phyloP scores from a whole-genome alignment of 1,140 invertebrate species.

The Hesperophylax magnus region DNA sequence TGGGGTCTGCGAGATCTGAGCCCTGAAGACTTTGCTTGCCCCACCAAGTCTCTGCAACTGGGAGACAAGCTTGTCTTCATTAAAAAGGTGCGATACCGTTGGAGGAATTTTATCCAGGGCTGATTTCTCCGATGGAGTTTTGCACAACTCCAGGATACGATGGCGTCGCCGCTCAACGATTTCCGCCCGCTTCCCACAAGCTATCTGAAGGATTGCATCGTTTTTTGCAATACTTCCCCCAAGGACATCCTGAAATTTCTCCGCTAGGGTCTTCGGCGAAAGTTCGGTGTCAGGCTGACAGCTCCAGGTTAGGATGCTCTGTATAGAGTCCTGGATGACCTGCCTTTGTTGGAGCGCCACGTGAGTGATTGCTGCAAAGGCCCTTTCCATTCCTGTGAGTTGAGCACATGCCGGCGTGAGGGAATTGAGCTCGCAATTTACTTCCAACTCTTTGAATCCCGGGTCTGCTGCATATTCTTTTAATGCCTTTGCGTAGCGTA shows the following conservation, averaged over 20 bases:
- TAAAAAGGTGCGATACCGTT: slow-evolving; percentile 56
- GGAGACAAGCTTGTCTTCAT: slow-evolving; percentile 51
- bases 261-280: background rate
- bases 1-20: slow-evolving; percentile 46
- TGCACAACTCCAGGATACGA: slow-evolving; percentile 46
- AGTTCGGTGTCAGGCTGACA: background rate
- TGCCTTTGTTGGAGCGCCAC: slow-evolving; percentile 2
- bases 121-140: slow-evolving; percentile 54
- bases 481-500: background rate
- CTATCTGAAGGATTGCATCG: background rate
- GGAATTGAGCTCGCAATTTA: background rate
- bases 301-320: background rate
- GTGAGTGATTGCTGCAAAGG: slow-evolving; percentile 1
- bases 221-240: background rate
- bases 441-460: background rate
- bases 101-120: slow-evolving; percentile 55
- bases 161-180: slow-evolving; percentile 52
- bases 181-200: background rate
- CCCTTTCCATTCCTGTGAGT: slow-evolving; percentile 2
- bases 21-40: slow-evolving; percentile 36
- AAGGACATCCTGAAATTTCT: background rate
- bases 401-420: background rate
- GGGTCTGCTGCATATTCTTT: background rate
- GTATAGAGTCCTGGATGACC: slow-evolving; percentile 5
- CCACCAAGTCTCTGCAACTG: slow-evolving; percentile 58